A percentile compares a stretch with the other conserved stretches of the same genome.
Evolutionary conservation across 1,140 invertebrate species (phyloP).

Genomic region (Atta texana): DNA sequence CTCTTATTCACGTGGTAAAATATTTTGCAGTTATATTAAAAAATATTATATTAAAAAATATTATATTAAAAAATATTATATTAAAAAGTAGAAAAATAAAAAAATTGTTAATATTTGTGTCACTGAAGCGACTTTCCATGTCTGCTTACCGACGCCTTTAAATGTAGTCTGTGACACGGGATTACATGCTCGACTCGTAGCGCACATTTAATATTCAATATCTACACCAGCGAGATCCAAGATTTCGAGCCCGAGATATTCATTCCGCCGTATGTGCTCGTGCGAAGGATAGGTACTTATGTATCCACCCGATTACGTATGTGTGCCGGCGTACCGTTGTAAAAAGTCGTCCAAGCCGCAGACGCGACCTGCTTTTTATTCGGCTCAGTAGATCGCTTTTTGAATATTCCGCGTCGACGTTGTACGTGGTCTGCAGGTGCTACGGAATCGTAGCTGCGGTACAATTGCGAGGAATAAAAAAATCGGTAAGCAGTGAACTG

Average conservation of each 20-base stretch:
- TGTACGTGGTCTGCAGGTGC: conserved; percentile 35
- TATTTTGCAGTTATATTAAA: background rate
- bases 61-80: background rate
- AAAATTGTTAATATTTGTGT: conserved; percentile 16
- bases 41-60: too few species aligned
- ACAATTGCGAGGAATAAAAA: conserved; percentile 41
- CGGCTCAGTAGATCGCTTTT: conserved; percentile 53
- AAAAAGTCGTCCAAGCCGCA: conserved; percentile 25
- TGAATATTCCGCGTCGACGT: conserved; percentile 48
- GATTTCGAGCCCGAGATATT: conserved; percentile 51
- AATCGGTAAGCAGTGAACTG: background rate
- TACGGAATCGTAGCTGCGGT: conserved; percentile 13
- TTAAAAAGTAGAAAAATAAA: background rate
- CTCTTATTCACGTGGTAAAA: background rate
- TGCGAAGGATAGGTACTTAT: conserved; percentile 50
- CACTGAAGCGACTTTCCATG: background rate
- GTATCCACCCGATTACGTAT: conserved; percentile 55
- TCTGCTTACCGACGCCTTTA: background rate
- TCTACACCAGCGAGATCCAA: conserved; percentile 45
- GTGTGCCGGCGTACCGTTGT: conserved; percentile 37
- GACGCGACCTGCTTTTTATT: conserved; percentile 50
- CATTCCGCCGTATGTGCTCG: conserved; percentile 57
- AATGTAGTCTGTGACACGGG: conserved; percentile 8
- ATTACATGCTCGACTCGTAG: conserved; percentile 13
- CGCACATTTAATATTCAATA: conserved; percentile 70